phyloP scores from a whole-genome alignment of 2,797 vertebrate species.

The Trachurus trachurus region DNA sequence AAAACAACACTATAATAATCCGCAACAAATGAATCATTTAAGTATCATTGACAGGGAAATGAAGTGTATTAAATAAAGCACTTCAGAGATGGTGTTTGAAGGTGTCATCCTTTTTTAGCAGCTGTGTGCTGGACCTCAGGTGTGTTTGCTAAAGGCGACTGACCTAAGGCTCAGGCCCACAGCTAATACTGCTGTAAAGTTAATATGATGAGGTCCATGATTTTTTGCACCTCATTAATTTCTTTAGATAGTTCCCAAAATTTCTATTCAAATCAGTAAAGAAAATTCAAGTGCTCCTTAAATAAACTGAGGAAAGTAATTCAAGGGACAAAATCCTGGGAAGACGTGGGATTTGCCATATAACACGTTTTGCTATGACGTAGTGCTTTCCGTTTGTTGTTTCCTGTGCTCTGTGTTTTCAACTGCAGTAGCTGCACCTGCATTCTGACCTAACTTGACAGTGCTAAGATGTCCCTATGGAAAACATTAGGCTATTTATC shows the following conservation, averaged over 20 bases:
- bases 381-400: conserved; percentile 13
- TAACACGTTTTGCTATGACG: neutral
- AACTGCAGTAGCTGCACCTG: neutral
- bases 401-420: neutral
- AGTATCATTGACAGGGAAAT: neutral
- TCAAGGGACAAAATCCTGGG: neutral
- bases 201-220: neutral
- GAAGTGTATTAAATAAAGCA: neutral
- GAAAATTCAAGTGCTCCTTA: neutral
- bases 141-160: neutral
- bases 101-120: neutral
- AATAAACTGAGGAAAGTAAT: too few species aligned
- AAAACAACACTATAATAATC: neutral
- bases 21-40: conserved; percentile 6
- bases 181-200: neutral
- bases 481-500: neutral
- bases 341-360: neutral
- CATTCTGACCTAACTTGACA: conserved; percentile 11
- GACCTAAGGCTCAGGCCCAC: neutral
- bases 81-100: neutral
- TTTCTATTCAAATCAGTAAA: neutral
- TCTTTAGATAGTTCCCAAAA: neutral
- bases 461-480: neutral
- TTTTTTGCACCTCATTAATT: neutral
- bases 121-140: neutral